These are phyloP conservation scores for Deilephila porcellus DNA, from an alignment of 2,888 invertebrate species.

Conservation along the genomic window DNA sequence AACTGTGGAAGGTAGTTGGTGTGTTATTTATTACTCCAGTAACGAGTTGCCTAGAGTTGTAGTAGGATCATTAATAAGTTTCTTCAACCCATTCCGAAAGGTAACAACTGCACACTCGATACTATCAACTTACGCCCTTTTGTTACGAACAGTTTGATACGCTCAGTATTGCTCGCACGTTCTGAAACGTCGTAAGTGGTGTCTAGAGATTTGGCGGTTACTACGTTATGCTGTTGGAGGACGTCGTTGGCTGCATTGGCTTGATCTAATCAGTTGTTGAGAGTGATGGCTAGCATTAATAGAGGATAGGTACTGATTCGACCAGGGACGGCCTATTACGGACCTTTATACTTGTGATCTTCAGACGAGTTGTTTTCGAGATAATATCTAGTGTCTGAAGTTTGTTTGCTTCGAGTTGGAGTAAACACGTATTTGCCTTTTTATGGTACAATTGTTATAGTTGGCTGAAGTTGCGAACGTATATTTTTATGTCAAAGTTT, in stretches of 20 bases:
- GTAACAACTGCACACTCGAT: constrained; percentile 50
- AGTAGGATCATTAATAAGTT: constrained; percentile 73
- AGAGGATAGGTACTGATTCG: constrained; percentile 65
- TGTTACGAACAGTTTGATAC: constrained; percentile 41
- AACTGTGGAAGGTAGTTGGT: constrained; percentile 57
- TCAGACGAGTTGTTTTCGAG: constrained; percentile 38
- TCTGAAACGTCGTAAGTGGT: constrained; percentile 52
- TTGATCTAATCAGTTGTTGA: constrained; percentile 69
- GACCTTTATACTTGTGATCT: constrained; percentile 28
- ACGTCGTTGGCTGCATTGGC: constrained; percentile 50
- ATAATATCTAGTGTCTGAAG: constrained; percentile 22
- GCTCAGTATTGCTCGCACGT: constrained; percentile 33
- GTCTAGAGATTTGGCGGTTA: constrained; percentile 40
- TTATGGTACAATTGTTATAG: not conserved
- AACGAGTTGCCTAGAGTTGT: constrained; percentile 71
- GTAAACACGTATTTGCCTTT: constrained; percentile 24
- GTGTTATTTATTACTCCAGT: constrained; percentile 70
- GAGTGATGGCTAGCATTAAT: constrained; percentile 74
- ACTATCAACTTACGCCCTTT: constrained; percentile 49
- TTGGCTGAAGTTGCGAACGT: not conserved
- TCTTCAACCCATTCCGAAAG: constrained; percentile 49
- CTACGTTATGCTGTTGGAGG: constrained; percentile 42
- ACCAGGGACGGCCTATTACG: constrained; percentile 57
- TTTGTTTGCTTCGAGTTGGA: constrained; percentile 4
- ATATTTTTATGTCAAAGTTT: constrained; percentile 5